Evolutionary conservation across 2,888 invertebrate species (phyloP).

Genomic region (Cheiracanthium punctorium): DNA sequence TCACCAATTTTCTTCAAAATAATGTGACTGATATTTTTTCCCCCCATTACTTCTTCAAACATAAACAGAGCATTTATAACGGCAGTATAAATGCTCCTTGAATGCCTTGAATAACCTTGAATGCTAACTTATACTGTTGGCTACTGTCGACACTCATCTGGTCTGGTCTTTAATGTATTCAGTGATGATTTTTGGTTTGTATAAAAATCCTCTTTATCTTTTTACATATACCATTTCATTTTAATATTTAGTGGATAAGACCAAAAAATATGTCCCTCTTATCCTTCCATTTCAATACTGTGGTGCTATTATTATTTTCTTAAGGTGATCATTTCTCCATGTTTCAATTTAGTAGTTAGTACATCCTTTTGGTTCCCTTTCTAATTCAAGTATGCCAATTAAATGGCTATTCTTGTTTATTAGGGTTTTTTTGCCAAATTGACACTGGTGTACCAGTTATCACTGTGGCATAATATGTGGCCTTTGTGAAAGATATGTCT

Average conservation of each 20-base stretch:
- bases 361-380: background rate
- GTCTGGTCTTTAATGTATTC: background rate
- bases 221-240: background rate
- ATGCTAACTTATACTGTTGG: constrained; percentile 20
- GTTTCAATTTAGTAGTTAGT: background rate
- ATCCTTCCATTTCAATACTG: constrained; percentile 12
- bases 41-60: background rate
- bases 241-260: background rate
- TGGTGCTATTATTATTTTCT: background rate
- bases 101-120: background rate
- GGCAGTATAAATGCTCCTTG: no score
- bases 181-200: constrained; percentile 2
- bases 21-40: background rate
- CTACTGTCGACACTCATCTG: background rate
- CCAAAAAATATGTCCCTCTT: background rate
- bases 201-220: background rate
- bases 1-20: background rate
- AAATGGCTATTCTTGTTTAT: background rate
- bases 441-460: no score
- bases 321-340: constrained; percentile 6
- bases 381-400: background rate
- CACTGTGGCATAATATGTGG: no score
- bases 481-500: no score
- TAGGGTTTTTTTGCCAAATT: no score
- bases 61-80: background rate